Evolutionary conservation across 2,797 vertebrate genomes (phyloP).

Genomic region (Tinamus major): DNA sequence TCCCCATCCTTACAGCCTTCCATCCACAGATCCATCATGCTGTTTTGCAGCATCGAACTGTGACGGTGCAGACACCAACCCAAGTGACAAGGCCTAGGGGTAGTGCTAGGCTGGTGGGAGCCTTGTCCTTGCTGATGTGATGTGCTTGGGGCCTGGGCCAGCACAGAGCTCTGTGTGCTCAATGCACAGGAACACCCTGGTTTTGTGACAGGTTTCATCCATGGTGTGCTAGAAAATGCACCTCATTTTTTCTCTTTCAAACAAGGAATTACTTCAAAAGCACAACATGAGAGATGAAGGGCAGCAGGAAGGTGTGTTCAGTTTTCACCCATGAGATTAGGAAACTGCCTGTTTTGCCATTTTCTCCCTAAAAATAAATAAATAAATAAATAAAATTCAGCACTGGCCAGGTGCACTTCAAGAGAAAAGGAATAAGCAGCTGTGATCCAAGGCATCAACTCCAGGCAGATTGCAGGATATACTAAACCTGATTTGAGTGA

Average conservation of each 20-base stretch:
- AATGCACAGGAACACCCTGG: neutral
- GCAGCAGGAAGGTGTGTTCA: fast-evolving
- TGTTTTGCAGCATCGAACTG: fast-evolving
- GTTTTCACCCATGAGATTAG: neutral
- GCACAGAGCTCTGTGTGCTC: neutral
- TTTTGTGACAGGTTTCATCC: neutral
- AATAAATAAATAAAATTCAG: neutral
- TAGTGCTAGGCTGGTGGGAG: neutral
- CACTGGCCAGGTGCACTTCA: neutral
- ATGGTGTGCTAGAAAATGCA: neutral
- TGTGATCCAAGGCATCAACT: neutral
- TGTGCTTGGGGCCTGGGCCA: neutral
- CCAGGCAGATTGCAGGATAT: neutral
- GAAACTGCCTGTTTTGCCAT: neutral
- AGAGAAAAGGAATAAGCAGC: neutral
- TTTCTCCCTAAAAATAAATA: neutral
- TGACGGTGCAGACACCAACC: neutral
- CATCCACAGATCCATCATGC: neutral
- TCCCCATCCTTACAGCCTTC: fast-evolving
- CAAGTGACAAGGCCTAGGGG: fast-evolving
- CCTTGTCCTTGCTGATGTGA: neutral
- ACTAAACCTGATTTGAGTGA: neutral
- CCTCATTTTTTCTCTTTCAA: neutral
- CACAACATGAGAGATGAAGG: neutral
- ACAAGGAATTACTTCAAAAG: neutral